These are phyloP conservation scores for Sebastes reedi DNA, from an alignment of 2,797 vertebrate genomes.

Conservation along the genomic window DNA sequence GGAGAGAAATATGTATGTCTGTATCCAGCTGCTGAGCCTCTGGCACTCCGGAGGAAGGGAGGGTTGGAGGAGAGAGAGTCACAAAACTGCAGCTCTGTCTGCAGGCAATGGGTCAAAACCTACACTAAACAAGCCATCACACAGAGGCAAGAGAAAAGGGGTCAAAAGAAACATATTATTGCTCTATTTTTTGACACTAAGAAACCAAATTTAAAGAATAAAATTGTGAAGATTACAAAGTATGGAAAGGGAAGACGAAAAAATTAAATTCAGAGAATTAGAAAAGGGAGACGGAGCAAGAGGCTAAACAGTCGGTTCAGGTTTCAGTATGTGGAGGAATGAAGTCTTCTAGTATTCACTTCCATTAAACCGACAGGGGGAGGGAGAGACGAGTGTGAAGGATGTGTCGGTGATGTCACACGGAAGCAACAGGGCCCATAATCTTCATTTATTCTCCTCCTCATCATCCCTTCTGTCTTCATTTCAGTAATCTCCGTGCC, in stretches of 20 bases:
- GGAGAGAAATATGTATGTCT: slow-evolving; percentile 20
- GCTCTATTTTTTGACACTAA: neutral
- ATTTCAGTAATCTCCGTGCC: slow-evolving; percentile 23
- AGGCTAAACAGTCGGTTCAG: slow-evolving; percentile 43
- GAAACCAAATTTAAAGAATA: neutral
- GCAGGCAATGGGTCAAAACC: slow-evolving; percentile 55
- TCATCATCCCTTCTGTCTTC: neutral
- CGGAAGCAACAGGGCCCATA: neutral
- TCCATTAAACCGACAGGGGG: slow-evolving; percentile 37
- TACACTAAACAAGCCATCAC: slow-evolving; percentile 15
- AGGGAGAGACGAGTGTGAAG: neutral
- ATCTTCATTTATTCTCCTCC: slow-evolving; percentile 10
- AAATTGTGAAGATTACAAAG: slow-evolving; percentile 15
- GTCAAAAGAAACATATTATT: neutral
- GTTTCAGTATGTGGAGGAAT: slow-evolving; percentile 54
- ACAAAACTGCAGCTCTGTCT: slow-evolving; percentile 48
- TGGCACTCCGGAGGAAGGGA: slow-evolving; percentile 16
- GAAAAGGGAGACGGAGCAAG: neutral
- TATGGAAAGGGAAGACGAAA: neutral
- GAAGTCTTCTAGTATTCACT: slow-evolving; percentile 42
- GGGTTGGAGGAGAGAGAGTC: slow-evolving; percentile 24
- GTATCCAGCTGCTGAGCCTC: slow-evolving; percentile 51
- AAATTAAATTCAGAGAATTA: neutral
- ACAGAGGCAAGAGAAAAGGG: neutral
- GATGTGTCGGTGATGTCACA: slow-evolving; percentile 1